Base-by-base conservation (phyloP, 2,797 vertebrate genomes). In the Sphenopsis melanotis region DNA sequence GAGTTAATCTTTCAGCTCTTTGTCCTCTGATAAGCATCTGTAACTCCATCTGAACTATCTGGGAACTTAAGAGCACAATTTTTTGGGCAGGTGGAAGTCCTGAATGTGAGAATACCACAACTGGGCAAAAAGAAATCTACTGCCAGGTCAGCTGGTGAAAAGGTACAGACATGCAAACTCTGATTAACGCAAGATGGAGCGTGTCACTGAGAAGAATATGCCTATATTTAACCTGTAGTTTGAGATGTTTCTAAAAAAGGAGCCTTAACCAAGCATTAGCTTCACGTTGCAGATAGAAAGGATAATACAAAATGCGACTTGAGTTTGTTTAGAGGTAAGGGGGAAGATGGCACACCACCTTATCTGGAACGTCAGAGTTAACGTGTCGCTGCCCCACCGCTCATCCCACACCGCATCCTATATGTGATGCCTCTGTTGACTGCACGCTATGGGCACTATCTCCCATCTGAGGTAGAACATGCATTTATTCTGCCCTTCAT, bases 381-480 rank as follows among this genome's bases (percentile, higher is more conserved):
- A 44, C 9, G 1, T 10, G 20, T 53, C 64, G 89, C 69, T 6
- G 29, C 92, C 82, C 27, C 76, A 66, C 50, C 46, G 36, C 93
- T 88, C 86, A 56, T 86, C 93, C 94, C 81, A 64, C 66, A 3
- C 83, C 85, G 72, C 57, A 69, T 79, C 77, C 63, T 92, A 5
- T 80, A 24, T 22, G 26, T 50, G 36, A n/a, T 90, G 89, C 64
- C 91, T 83, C 53, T 72, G 41, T 3, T 92, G 88, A 63, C 55
- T 84, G 34, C 93, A 83, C 10, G 44, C 86, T 92, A 21, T 19
- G 93, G 71, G 83, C 70, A 69, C 97, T 98, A 98, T 98, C 98
- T 98, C 93, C 89, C 84, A 98, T 98, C 97, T 98, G 96, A 34
- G 97, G 95, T 96, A 91, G 50, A 92, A 78, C 65, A 61, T 64